Percentiles rank a stretch among this genome's conserved stretches.
phyloP scores from a whole-genome alignment of 2,797 vertebrate genomes.

The Neosilurus mollespiculum region DNA sequence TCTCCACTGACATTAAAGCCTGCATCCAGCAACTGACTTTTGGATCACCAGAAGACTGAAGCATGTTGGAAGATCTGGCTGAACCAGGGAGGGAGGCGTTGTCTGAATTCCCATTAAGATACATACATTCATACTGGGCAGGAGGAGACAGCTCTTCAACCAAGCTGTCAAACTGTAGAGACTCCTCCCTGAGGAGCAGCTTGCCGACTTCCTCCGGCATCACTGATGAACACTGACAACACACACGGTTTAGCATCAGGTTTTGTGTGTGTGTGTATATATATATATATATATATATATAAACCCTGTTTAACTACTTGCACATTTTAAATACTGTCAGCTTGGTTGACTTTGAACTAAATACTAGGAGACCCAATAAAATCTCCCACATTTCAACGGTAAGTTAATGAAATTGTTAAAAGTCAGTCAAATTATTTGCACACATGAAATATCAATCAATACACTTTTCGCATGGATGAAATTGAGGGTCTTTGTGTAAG shows the following conservation, averaged over 20 bases:
- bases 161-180: slow-evolving; percentile 60
- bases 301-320: no score
- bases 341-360: background rate
- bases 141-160: background rate
- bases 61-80: background rate
- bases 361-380: no score
- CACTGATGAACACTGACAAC: slow-evolving; percentile 61
- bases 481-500: no score
- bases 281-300: no score
- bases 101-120: background rate
- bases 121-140: no score
- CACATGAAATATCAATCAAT: no score
- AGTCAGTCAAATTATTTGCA: no score
- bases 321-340: background rate
- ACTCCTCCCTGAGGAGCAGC: slow-evolving; percentile 60
- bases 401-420: no score
- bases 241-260: background rate
- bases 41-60: slow-evolving; percentile 24
- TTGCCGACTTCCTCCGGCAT: slow-evolving; percentile 47
- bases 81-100: background rate
- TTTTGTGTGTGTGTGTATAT: no score
- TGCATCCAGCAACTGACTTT: slow-evolving; percentile 62
- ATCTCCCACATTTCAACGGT: no score
- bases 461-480: no score
- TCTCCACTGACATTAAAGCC: slow-evolving; percentile 55